Percentiles rank a stretch among this genome's conserved stretches.
phyloP scores from a whole-genome alignment of 2,888 invertebrate species.

The Leucozona laternaria region DNA sequence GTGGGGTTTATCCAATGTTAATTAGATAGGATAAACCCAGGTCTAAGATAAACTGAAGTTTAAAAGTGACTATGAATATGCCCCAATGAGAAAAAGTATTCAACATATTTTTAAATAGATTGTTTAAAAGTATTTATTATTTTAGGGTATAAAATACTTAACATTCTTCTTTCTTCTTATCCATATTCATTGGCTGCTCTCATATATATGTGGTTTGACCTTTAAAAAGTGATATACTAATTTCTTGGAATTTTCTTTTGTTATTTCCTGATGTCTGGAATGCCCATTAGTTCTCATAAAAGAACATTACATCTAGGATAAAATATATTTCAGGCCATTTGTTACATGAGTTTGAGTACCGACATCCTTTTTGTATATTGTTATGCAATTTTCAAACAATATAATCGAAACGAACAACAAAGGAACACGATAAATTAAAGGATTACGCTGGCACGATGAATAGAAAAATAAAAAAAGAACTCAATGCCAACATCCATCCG shows the following conservation, averaged over 20 bases:
- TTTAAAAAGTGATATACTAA: not conserved
- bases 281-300: conserved; percentile 3
- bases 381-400: conserved; percentile 58
- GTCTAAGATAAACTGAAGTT: no score
- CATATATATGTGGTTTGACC: not conserved
- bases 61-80: no score
- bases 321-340: conserved; percentile 19
- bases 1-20: no score
- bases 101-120: no score
- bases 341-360: conserved; percentile 27
- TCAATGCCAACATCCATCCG: conserved; percentile 18
- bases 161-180: not conserved
- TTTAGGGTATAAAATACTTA: no score
- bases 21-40: no score
- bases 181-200: not conserved
- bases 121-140: no score
- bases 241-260: not conserved
- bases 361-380: conserved; percentile 34
- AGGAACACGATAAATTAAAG: conserved; percentile 31
- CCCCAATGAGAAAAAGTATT: no score
- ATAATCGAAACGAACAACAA: conserved; percentile 50
- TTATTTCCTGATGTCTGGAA: not conserved
- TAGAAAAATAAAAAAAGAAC: not conserved
- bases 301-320: conserved; percentile 18
- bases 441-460: conserved; percentile 31